These are phyloP conservation scores for Bombus affinis DNA, from an alignment of 1,140 invertebrate genomes.

Conservation along the genomic window DNA sequence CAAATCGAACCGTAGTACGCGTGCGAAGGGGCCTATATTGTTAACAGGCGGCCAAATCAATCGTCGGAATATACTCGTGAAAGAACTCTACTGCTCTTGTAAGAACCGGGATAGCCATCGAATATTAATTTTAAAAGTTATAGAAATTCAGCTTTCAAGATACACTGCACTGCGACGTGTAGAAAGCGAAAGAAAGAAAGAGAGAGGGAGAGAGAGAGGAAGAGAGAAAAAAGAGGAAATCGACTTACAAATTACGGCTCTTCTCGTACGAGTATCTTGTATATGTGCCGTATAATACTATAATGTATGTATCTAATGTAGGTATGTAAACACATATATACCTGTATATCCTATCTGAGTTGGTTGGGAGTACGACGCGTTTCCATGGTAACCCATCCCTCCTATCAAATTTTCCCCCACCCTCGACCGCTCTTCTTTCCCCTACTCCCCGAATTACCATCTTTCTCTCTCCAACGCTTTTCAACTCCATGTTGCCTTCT, in stretches of 20 bases:
- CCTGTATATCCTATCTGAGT: constrained; percentile 68
- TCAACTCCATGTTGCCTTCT: not conserved
- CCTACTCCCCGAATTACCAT: not conserved
- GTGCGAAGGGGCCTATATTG: not conserved
- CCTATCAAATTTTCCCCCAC: constrained; percentile 61
- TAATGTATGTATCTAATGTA: constrained; percentile 58
- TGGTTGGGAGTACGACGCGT: constrained; percentile 74
- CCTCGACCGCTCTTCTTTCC: not conserved
- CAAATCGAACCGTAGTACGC: not conserved
- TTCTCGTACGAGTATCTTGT: constrained; percentile 57
- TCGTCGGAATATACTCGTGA: not conserved
- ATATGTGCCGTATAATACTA: constrained; percentile 60
- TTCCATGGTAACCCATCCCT: constrained; percentile 77
- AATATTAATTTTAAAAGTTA: constrained; percentile 37
- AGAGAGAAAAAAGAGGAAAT: constrained; percentile 60
- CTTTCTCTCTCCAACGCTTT: constrained; percentile 8
- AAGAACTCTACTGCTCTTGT: not conserved
- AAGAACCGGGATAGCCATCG: not conserved
- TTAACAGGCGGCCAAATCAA: not conserved
- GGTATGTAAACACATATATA: constrained; percentile 62
- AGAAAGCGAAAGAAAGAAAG: constrained; percentile 9
- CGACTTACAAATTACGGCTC: constrained; percentile 66
- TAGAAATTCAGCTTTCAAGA: constrained; percentile 40
- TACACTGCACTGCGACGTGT: constrained; percentile 29
- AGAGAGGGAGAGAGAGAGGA: constrained; percentile 18